These are phyloP conservation scores for Spea bombifrons DNA, from an alignment of 2,113 vertebrate genomes.

Conservation along the genomic window DNA sequence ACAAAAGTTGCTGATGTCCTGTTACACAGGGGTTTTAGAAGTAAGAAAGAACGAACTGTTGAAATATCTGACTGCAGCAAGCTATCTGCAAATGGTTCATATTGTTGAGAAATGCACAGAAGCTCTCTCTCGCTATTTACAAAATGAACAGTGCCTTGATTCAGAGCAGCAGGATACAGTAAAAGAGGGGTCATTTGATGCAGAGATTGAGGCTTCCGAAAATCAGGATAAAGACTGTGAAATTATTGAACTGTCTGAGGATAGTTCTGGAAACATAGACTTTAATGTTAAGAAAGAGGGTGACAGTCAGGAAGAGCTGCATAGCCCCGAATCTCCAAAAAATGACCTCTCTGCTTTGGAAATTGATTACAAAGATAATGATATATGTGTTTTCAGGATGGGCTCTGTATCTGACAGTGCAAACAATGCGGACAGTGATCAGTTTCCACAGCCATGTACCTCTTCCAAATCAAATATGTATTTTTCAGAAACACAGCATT, in stretches of 20 bases:
- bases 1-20: constrained; percentile 72
- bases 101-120: constrained; percentile 79
- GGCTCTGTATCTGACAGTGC: constrained; percentile 60
- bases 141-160: constrained; percentile 67
- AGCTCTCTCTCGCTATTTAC: constrained; percentile 71
- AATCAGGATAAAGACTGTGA: constrained; percentile 68
- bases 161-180: constrained; percentile 56
- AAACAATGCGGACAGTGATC: constrained; percentile 55
- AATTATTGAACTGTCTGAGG: constrained; percentile 74
- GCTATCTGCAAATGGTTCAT: constrained; percentile 80
- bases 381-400: constrained; percentile 74
- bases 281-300: constrained; percentile 65
- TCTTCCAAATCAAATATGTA: constrained; percentile 70
- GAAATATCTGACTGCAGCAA: constrained; percentile 76
- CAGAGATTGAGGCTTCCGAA: constrained; percentile 38
- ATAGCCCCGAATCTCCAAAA: constrained; percentile 55
- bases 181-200: constrained; percentile 53
- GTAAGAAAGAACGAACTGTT: constrained; percentile 75
- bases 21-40: constrained; percentile 76
- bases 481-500: constrained; percentile 76
- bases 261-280: constrained; percentile 59
- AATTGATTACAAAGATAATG: constrained; percentile 69
- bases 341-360: constrained; percentile 63
- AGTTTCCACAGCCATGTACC: constrained; percentile 71
- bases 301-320: constrained; percentile 34